Evolutionary conservation across 2,888 invertebrate genomes (phyloP), one percentile per base, ranked within the genome.

Genomic region (Cataglyphis altisquamis): DNA sequence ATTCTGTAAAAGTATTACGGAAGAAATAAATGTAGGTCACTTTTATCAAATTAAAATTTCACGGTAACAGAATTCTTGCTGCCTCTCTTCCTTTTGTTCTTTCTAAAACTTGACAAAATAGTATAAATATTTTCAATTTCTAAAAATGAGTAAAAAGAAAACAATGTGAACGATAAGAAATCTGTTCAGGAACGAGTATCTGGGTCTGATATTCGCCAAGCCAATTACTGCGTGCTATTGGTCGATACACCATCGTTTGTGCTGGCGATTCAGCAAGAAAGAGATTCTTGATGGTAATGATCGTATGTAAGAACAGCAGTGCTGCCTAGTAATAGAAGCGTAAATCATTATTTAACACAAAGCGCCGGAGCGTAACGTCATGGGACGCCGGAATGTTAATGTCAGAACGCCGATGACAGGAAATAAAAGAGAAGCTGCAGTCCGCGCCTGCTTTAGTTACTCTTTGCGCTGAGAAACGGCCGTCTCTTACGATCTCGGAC

Each of bases 291-390:
- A 67, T 75, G 52, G 52, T 75, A 45, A 73, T 67, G 66, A 82
- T 70, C 45, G 41, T 64, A 25, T 63, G 63, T 66, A 85, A 88
- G 86, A 89, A 88, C 85, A 52, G 12, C 25, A 64, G 74, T 64
- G 64, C 62, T 83, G 84, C 66, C 55, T 52, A 62, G 84, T 68
- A 84, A 52, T 85, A 75, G 85, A 84, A 89, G 86, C 80, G 62
- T 66, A 63, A 74, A 62, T 67, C 72, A 85, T 83, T 86, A 84
- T 89, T 89, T 68, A 68, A 85, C 68, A 66, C 45, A 32, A 60
- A 81, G 60, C 72, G 60, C 32, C 36, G n/a, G 39, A 66, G 29
- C 82, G 82, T 55, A 83, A 84, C 74, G 67, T 84, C 70, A 82
- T 82, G 67, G 63, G 72, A 73, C 39, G 67, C 12, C 67, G 66